Conservation (phyloP, 1,140 invertebrate genomes). For the Acyrthosiphon pisum region DNA sequence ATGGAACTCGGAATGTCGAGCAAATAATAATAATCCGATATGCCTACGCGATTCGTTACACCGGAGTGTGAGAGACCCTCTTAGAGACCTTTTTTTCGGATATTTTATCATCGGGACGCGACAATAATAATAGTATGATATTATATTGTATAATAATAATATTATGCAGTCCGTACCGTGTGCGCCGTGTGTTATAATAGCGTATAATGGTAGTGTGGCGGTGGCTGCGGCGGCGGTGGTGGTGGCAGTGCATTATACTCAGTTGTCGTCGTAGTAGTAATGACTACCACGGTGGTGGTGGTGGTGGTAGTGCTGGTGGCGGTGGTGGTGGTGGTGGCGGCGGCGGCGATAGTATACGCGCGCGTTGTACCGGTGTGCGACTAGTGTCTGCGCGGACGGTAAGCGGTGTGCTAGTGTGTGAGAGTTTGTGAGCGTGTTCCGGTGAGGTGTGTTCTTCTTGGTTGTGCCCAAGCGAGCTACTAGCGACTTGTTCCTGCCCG, state of each 20-base stretch:
- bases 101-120: background rate
- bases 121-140: background rate
- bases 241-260: slow-evolving; percentile 5
- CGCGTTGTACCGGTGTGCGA: background rate
- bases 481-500: background rate
- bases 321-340: background rate
- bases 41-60: background rate
- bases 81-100: background rate
- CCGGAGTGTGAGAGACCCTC: no score
- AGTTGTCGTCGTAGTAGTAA: background rate
- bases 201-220: background rate
- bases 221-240: background rate
- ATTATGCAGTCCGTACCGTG: background rate
- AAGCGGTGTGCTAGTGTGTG: background rate
- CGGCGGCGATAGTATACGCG: background rate
- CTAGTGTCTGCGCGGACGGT: background rate
- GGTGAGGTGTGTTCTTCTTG: background rate
- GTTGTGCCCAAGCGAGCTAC: background rate
- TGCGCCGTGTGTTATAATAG: background rate
- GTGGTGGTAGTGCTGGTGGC: background rate
- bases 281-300: background rate
- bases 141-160: background rate
- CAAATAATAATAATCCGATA: background rate
- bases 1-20: background rate
- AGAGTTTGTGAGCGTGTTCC: background rate